Percentiles rank a stretch among this genome's conserved stretches.
Conservation (phyloP, 2,113 vertebrate genomes). For the Myotis lucifugus region DNA sequence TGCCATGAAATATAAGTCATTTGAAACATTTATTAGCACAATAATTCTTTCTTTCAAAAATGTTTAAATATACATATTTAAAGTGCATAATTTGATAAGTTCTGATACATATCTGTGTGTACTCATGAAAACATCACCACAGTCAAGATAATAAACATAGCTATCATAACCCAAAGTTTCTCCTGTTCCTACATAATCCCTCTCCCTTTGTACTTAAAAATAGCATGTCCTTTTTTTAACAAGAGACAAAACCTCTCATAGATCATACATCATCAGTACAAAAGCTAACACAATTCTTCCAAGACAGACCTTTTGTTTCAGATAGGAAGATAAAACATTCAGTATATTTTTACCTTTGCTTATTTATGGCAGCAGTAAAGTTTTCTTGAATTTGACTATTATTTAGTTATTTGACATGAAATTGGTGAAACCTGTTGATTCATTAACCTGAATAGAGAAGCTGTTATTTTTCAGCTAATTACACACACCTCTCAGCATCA, state of each 20-base stretch:
- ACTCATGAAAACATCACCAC: neutral
- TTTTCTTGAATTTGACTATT: constrained; percentile 7
- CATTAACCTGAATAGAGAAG: neutral
- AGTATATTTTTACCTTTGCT: neutral
- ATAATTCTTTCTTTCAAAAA: neutral
- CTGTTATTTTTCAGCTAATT: neutral
- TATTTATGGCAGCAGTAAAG: neutral
- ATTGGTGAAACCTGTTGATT: neutral
- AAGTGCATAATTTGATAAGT: neutral
- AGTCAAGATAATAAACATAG: neutral
- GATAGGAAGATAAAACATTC: neutral
- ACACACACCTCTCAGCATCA: neutral
- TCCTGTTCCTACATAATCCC: neutral
- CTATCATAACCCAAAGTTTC: neutral
- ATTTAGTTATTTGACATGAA: neutral
- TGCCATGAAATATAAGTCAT: neutral
- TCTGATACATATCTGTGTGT: neutral
- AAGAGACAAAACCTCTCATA: neutral
- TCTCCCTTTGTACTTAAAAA: neutral
- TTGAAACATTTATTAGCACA: neutral
- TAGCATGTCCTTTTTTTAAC: neutral
- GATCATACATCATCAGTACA: neutral
- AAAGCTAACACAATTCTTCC: neutral
- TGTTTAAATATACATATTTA: neutral
- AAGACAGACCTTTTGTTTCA: neutral